Evolutionary conservation across 37 sponge, comb jelly and placozoan species (phyloP).

Genomic region (Ianthella basta): DNA sequence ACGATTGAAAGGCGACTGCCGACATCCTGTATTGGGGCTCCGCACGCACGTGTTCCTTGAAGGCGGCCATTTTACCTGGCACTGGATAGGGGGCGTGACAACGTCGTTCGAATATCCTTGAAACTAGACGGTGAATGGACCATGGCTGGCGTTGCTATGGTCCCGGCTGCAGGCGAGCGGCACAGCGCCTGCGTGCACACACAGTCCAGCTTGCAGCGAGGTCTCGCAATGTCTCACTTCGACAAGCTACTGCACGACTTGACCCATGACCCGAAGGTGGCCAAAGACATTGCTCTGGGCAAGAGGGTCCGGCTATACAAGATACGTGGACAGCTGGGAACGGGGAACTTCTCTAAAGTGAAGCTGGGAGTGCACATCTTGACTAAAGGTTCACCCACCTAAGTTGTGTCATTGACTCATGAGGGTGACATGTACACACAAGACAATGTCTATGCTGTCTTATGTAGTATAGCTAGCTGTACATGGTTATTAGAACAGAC

Average conservation of each 20-base stretch:
- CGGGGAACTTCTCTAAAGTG: slow-evolving; percentile 85
- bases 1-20: slow-evolving; percentile 65
- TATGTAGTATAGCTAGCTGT: too few species aligned
- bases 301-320: slow-evolving; percentile 80
- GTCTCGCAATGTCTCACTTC: background rate
- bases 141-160: background rate
- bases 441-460: too few species aligned
- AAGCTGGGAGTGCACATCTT: slow-evolving; percentile 83
- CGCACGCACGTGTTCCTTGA: background rate
- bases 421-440: too few species aligned
- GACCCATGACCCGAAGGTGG: slow-evolving; percentile 36
- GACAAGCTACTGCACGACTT: slow-evolving; percentile 28
- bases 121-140: too few species aligned
- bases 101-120: background rate
- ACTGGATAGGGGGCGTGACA: background rate
- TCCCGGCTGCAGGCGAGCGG: background rate
- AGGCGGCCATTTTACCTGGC: slow-evolving; percentile 6
- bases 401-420: too few species aligned
- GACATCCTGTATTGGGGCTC: slow-evolving; percentile 42
- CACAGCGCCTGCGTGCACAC: too few species aligned
- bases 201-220: too few species aligned
- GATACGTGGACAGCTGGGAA: slow-evolving; percentile 63
- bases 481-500: too few species aligned
- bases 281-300: slow-evolving; percentile 68
- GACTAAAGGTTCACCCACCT: slow-evolving; percentile 87